Base-by-base conservation (phyloP, 1,140 invertebrate genomes). In the Diachasmimorpha longicaudata region DNA sequence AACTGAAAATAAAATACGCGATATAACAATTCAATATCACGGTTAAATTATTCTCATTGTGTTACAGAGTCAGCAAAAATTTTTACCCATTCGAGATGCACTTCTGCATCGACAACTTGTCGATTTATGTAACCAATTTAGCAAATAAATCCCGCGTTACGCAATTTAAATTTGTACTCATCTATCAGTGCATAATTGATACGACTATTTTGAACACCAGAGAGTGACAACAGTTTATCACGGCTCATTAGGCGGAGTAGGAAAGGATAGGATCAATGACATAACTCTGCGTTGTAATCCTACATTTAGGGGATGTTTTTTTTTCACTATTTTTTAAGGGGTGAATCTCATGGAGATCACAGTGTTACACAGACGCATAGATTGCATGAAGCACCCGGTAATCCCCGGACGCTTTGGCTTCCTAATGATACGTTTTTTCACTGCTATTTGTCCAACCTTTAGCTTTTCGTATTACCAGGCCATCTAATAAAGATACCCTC, bases 391-490 rank as follows among this genome's bases (percentile, higher is more conserved):
- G 69, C 42, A 63, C 58, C 74, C 48, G 68, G 74, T 76, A 78
- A 78, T 78, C 74, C 77, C 58, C 13, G 36, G 46, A 70, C 70
- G 58, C 58, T 76, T 76, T 72, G 72, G 68, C 39, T 70, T 63
- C 13, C 74, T 76, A 74, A 78, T 76, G 74, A 74, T 69, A 72
- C 48, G 13, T 52, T 78, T 74, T 78, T 76, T 70, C 69, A 31
- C 2, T 73, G 46, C 68, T 70, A 73, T 78, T 78, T 76, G 19
- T 70, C 66, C 73, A 11, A 73, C 72, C 72, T 37, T 13, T 63
- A 14, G 31, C 36, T 67, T 16, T 52, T 69, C 63, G 58, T 25
- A 74, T 74, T 67, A 74, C 25, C 71, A 25, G 16, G 11, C 31
- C 23, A 31, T 72, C 25, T 19, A 58, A 9, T 73, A 67, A 39